Base-by-base conservation (phyloP, 2,113 vertebrate species). In the Phaethornis superciliosus region DNA sequence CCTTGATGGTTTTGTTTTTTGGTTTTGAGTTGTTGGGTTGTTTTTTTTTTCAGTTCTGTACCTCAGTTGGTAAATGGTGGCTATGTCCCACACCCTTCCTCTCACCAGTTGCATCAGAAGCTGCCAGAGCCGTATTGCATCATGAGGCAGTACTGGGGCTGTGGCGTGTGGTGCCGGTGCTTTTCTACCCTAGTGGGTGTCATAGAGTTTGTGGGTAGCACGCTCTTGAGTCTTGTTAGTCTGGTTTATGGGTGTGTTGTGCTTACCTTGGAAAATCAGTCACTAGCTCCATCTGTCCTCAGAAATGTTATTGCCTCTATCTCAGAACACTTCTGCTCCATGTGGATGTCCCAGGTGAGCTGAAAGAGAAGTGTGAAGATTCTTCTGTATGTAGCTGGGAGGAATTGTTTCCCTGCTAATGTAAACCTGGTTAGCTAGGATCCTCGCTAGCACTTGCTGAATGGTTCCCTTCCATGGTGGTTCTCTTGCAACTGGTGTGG, bases 241-340 rank as follows among this genome's bases (percentile, higher is more conserved):
- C 89, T 91, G 89, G 95, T 96, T 96, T 89, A 40, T 88, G 88
- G 93, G 94, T 62, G 86, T 90, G 65, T 81, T 82, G 85, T 63
- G 30, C 76, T 92, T 95, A 90, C 88, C 90, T 59, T 67, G 65
- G 72, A 78, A 82, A 92, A 91, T 79, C 8, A 1, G 59, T 64
- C 44, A 23, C 49, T 60, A 78, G 42, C 76, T 70, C 78, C 40
- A 28, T 76, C 56, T 79, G 42, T 75, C 59, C 78, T 78, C 54
- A 51, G 62, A 74, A 84, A 55, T 46, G 51, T 44, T 81, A 44
- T 4, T 80, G 26, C 35, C 40, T 78, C 9, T 85, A 54, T 62
- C 86, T 88, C 33, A 30, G 51, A 69, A 54, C 19, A 10, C 35
- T 92, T 70, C 20, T 40, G 3, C 69, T 89, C 78, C 26, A 7